Base-by-base conservation (phyloP, 2,113 vertebrate genomes). In the Urocitellus parryii region DNA sequence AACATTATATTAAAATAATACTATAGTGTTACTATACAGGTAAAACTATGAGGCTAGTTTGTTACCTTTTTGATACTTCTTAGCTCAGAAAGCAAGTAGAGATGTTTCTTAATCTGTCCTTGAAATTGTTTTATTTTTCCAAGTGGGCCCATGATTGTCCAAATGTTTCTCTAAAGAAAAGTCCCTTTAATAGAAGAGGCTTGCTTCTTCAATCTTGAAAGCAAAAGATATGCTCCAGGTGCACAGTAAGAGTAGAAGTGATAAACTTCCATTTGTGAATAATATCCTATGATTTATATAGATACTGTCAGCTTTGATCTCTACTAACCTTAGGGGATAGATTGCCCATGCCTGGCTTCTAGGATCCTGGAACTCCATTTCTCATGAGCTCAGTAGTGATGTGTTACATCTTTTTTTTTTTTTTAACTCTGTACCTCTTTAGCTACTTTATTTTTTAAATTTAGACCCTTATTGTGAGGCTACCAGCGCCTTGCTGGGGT, bases 161-260 rank as follows among this genome's bases (percentile, higher is more conserved):
- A 88, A 81, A 48, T 68, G 51, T 72, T 84, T 86, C 34, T 84
- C 51, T 61, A 70, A 70, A 61, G 27, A 67, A 87, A 48, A 29
- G 39, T 58, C 18, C 37, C 88, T 42, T 88, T 70, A 88, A 63
- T 84, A 73, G 58, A 91, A 79, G 70, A 24, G 56, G 24, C 34
- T 45, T 94, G 20, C 37, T 45, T 94, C 65, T 91, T 95, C 63
- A 37, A 61, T 53, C 78, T 68, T 39, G 29, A 77, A 81, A 65
- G 37, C 42, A 82, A 78, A 88, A 81, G 7, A 77, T 51, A 58
- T 70, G 25, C 11, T 48, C 13, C 48, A 67, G n/a, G 3, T 63
- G 18, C 32, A 85, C 32, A 37, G 17, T 17, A 27, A 42, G 63
- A 85, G 29, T 9, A 58, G 74, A 68, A 79, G 18, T 25, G n/a